phyloP scores from a whole-genome alignment of 1,140 invertebrate species.

The Zaprionus ornatus region DNA sequence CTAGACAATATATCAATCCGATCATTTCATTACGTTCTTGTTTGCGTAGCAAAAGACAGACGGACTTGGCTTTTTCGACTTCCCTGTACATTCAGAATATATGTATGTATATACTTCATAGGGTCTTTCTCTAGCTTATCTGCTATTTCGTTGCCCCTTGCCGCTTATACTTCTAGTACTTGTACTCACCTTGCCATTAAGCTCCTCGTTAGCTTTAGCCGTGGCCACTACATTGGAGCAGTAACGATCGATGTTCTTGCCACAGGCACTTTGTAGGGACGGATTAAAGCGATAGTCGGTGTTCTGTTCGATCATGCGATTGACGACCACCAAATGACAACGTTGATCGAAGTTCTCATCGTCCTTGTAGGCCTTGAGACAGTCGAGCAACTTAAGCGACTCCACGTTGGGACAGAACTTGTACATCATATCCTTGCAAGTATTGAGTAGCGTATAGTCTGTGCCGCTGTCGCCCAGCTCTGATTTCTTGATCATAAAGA shows the following conservation, averaged over 20 bases:
- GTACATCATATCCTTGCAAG: constrained; percentile 93
- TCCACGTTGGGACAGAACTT: constrained; percentile 90
- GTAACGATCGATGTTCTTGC: constrained; percentile 89
- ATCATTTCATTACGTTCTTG: too few relatives aligned
- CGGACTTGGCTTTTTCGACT: too few relatives aligned
- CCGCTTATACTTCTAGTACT: background rate
- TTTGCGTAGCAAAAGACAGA: too few relatives aligned
- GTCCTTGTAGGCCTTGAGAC: constrained; percentile 91
- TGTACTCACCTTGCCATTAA: constrained; percentile 86
- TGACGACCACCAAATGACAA: constrained; percentile 93
- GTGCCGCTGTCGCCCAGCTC: constrained; percentile 93
- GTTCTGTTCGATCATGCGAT: constrained; percentile 96
- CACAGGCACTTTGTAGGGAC: constrained; percentile 89
- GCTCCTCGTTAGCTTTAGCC: constrained; percentile 85
- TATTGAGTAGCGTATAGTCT: constrained; percentile 93
- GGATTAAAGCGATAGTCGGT: constrained; percentile 97
- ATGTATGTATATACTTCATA: too few relatives aligned
- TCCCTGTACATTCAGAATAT: too few relatives aligned
- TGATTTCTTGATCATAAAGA: constrained; percentile 94
- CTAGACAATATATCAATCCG: too few relatives aligned
- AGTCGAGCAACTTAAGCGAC: constrained; percentile 88
- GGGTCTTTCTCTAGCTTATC: too few relatives aligned
- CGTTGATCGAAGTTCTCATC: constrained; percentile 92
- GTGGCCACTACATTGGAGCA: constrained; percentile 85
- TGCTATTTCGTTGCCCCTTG: too few relatives aligned